Evolutionary conservation across 2,797 vertebrate species (phyloP).

Genomic region (Diglossa cyanea): DNA sequence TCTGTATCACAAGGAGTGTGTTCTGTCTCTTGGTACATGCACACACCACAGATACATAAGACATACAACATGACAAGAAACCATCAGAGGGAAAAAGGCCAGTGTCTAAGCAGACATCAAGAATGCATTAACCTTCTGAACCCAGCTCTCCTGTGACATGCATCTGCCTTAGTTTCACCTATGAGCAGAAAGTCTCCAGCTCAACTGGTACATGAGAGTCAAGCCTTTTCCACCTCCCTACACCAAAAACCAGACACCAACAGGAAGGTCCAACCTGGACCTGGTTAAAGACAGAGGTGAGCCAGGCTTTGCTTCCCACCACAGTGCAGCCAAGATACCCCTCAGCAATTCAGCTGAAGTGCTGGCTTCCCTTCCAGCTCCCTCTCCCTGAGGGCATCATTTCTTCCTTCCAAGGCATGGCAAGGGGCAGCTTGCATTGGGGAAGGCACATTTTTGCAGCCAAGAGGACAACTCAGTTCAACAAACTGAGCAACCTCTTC

Average conservation of each 20-base stretch:
- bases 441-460: background rate
- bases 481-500: constrained; percentile 3
- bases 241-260: background rate
- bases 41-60: background rate
- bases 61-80: background rate
- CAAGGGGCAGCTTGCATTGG: background rate
- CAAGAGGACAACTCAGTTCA: background rate
- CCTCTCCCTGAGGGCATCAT: background rate
- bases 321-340: rapidly evolving
- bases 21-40: background rate
- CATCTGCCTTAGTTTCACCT: background rate
- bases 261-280: background rate
- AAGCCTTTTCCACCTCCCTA: background rate
- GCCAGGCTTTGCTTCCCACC: background rate
- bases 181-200: background rate
- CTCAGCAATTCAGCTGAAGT: background rate
- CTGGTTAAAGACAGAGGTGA: background rate
- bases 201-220: background rate
- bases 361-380: background rate
- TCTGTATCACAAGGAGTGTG: background rate
- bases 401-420: background rate
- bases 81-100: rapidly evolving
- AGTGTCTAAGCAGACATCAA: background rate
- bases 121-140: background rate
- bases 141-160: background rate